Evolutionary conservation across 2,113 vertebrate genomes (phyloP).

Genomic region (Madoqua kirkii): DNA sequence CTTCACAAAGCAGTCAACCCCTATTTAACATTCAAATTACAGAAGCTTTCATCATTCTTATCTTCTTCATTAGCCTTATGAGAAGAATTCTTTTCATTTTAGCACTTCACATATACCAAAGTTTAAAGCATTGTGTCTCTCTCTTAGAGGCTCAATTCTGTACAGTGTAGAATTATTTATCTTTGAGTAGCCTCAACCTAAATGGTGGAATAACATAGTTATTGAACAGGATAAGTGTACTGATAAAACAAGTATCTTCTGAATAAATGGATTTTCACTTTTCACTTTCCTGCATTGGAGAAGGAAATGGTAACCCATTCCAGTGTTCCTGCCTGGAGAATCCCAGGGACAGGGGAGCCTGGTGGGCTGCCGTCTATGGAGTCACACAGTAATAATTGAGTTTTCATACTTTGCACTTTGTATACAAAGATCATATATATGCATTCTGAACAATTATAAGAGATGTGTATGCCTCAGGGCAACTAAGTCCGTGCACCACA

Average conservation of each 20-base stretch:
- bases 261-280: background rate
- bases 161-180: background rate
- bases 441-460: background rate
- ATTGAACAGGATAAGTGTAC: background rate
- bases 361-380: too few species aligned
- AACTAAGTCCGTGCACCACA: background rate
- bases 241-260: background rate
- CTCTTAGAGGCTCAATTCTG: background rate
- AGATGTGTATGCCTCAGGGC: background rate
- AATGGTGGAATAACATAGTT: background rate
- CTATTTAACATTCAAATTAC: background rate
- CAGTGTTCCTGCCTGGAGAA: too few species aligned
- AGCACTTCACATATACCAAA: background rate
- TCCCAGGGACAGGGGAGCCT: too few species aligned
- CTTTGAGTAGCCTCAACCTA: background rate
- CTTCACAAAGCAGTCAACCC: background rate
- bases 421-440: background rate
- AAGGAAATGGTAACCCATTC: too few species aligned
- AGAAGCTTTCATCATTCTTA: background rate
- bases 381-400: background rate
- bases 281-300: too few species aligned
- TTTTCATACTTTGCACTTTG: background rate
- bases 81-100: background rate
- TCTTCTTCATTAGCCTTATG: background rate
- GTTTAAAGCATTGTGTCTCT: background rate